These are phyloP conservation scores for Molossus molossus DNA, from an alignment of 2,797 vertebrate species.

Conservation along the genomic window DNA sequence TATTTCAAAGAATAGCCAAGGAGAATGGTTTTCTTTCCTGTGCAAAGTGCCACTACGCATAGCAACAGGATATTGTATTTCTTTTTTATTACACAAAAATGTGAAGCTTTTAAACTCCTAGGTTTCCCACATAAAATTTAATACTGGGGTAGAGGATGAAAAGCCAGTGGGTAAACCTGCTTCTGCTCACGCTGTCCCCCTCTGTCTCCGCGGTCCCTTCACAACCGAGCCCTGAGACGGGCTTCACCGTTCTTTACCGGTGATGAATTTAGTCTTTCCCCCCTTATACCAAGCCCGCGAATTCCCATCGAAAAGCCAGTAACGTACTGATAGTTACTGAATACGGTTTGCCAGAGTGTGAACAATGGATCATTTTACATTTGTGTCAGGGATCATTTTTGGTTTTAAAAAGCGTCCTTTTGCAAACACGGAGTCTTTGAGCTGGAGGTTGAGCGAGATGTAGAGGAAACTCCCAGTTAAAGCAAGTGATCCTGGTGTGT, in stretches of 20 bases:
- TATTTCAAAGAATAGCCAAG: constrained; percentile 92
- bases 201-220: background rate
- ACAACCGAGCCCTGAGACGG: constrained; percentile 32
- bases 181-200: background rate
- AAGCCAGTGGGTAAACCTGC: constrained; percentile 60
- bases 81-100: constrained; percentile 85
- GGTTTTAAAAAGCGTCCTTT: constrained; percentile 79
- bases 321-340: constrained; percentile 69
- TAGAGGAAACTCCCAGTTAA: constrained; percentile 75
- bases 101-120: constrained; percentile 83
- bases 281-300: background rate
- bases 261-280: background rate
- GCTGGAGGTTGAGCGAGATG: constrained; percentile 74
- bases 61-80: constrained; percentile 85
- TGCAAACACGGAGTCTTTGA: constrained; percentile 56
- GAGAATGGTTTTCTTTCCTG: constrained; percentile 84
- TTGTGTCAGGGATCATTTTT: constrained; percentile 66
- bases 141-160: constrained; percentile 77
- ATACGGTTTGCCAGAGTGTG: constrained; percentile 50
- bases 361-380: background rate
- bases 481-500: constrained; percentile 72
- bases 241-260: constrained; percentile 52
- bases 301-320: constrained; percentile 53
- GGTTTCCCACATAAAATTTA: constrained; percentile 84
- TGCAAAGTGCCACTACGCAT: constrained; percentile 76